Base-by-base conservation (phyloP, 2,797 vertebrate species). In the Rhabdophis nuchalis region DNA sequence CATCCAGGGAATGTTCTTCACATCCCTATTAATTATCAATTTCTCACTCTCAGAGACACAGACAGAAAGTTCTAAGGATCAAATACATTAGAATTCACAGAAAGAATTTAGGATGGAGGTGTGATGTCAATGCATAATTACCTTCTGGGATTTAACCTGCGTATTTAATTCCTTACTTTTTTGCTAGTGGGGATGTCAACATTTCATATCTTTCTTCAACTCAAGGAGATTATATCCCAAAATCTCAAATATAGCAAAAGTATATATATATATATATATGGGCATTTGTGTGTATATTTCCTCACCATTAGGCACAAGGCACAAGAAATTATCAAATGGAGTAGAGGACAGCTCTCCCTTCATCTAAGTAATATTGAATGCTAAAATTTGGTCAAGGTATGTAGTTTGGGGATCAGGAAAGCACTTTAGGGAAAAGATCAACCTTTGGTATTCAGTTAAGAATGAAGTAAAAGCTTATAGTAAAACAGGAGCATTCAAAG, bases 51-150 rank as follows among this genome's bases (percentile, higher is more conserved):
- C 23, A 56, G n/a, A 1, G 36, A 82, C 36, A 46, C 0, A 32
- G 52, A 90, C 64, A 89, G 93, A 61, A 10, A 64, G 3, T n/a
- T 32, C 68, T n/a, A 82, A 87, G 50, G 52, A 94, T 90, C 93
- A 94, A 87, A 0, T 58, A 13, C 92, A 87, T 91, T 41, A 32
- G 32, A 77, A 77, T 12, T 57, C 53, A 77, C 20, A 77, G 6
- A 56, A 12, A 86, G 9, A 86, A 91, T 88, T 72, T 36, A 23
- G 68, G 29, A 52, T 82, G 23, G 18, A 46, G 41, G 41, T 27
- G 23, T 82, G 56, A 87, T 88, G 10, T 54, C 41, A 57, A 57
- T 50, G 12, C 54, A 50, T 64, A 77, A 85, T 58, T 18, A 20
- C 52, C 46, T 61, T 20, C 60, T 54, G n/a, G 56, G 36, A 53